Evolutionary conservation across 2,888 invertebrate genomes (phyloP).

Genomic region (Orthosia cruda): DNA sequence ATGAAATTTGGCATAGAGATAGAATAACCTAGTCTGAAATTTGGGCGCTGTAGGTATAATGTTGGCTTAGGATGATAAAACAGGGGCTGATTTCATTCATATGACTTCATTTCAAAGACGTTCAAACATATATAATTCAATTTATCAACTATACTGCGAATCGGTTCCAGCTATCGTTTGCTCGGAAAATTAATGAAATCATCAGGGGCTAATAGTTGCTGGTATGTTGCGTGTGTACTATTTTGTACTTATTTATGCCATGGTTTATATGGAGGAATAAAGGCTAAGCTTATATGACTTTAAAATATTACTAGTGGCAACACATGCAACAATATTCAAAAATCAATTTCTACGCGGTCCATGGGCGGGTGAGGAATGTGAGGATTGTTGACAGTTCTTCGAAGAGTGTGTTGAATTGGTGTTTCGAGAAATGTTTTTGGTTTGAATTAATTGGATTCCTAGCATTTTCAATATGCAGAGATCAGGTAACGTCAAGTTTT

Average conservation of each 20-base stretch:
- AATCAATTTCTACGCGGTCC: conserved; percentile 84
- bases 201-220: no score
- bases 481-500: conserved; percentile 83
- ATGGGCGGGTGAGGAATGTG: conserved; percentile 84
- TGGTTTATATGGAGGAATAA: not conserved
- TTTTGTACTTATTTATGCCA: not conserved
- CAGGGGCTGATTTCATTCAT: no score
- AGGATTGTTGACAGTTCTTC: conserved; percentile 87
- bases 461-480: conserved; percentile 87
- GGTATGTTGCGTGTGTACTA: no score
- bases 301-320: conserved; percentile 72
- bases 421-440: conserved; percentile 87
- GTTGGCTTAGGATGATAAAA: no score
- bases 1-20: no score
- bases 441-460: conserved; percentile 80
- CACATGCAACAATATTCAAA: conserved; percentile 77
- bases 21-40: no score
- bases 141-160: no score
- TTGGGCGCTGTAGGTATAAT: no score
- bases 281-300: not conserved
- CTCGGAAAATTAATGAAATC: no score
- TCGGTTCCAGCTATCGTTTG: no score
- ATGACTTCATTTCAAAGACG: no score
- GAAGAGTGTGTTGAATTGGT: conserved; percentile 81
- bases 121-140: no score